Conservation (phyloP, 2,113 vertebrate species). For the Malurus alboscapulatus region DNA sequence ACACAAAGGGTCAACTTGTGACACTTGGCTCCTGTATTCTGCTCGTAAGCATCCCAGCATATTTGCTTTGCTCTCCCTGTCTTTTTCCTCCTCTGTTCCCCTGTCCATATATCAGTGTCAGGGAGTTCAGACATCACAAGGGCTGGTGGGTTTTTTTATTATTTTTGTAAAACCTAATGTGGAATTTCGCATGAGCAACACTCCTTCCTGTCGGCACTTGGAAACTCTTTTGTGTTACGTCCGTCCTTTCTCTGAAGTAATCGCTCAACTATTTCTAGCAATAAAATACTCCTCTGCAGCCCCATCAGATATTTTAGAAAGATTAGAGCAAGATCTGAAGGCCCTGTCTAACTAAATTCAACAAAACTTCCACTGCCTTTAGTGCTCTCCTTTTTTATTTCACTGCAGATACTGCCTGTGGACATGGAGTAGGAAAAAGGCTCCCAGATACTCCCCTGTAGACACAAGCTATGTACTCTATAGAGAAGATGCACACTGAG, state of each 20-base stretch:
- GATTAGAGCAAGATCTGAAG: constrained; percentile 31
- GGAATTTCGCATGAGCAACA: constrained; percentile 67
- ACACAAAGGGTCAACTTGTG: constrained; percentile 52
- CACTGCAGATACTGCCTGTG: neutral
- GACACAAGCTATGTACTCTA: neutral
- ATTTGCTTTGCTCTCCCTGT: constrained; percentile 56
- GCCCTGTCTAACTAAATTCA: neutral
- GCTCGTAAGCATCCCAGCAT: constrained; percentile 41
- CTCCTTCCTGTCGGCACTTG: constrained; percentile 66
- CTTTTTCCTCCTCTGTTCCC: constrained; percentile 62
- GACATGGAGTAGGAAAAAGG: neutral
- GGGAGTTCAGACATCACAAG: constrained; percentile 66
- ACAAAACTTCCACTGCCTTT: constrained; percentile 2
- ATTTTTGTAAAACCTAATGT: constrained; percentile 66
- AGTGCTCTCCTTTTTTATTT: neutral
- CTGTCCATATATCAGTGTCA: constrained; percentile 57
- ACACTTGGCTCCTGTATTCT: constrained; percentile 38
- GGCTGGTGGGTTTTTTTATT: constrained; percentile 47
- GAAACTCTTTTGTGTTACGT: constrained; percentile 69
- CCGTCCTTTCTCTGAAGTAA: constrained; percentile 68
- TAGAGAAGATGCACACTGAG: neutral
- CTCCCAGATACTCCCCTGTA: neutral
- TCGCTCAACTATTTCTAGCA: constrained; percentile 56
- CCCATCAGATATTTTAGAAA: constrained; percentile 13
- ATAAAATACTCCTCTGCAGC: constrained; percentile 54